These are phyloP conservation scores for Osmerus mordax DNA, from an alignment of 2,113 vertebrate species.

Conservation along the genomic window DNA sequence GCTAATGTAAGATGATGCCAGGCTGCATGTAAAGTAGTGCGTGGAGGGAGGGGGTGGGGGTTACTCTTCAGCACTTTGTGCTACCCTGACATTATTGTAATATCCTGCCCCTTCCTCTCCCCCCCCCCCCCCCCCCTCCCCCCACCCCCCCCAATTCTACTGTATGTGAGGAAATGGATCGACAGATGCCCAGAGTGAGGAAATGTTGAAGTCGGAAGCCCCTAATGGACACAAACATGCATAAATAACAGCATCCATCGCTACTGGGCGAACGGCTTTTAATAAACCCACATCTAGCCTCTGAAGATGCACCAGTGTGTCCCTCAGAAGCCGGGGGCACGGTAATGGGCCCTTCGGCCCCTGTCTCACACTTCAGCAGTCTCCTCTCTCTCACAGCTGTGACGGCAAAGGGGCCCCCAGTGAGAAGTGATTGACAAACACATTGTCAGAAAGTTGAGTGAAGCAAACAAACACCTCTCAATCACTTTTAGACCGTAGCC, in stretches of 20 bases:
- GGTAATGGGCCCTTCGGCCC: constrained; percentile 69
- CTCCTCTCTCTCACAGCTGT: constrained; percentile 31
- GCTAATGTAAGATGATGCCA: constrained; percentile 93
- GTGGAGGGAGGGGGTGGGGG: constrained; percentile 30
- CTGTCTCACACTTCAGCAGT: constrained; percentile 65
- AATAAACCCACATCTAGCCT: constrained; percentile 66
- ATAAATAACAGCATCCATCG: constrained; percentile 82
- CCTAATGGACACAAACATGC: constrained; percentile 97
- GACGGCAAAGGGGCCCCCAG: constrained; percentile 47
- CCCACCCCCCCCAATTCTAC: not conserved
- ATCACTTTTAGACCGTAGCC: not conserved
- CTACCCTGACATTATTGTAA: constrained; percentile 86
- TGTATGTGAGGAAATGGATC: constrained; percentile 70
- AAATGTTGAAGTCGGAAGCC: constrained; percentile 83
- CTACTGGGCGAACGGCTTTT: constrained; percentile 69
- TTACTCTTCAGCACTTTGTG: not conserved
- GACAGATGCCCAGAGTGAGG: constrained; percentile 79
- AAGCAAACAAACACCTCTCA: constrained; percentile 51
- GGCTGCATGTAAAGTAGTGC: constrained; percentile 87
- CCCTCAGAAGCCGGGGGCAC: constrained; percentile 50
- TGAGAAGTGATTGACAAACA: constrained; percentile 59
- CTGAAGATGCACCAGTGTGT: constrained; percentile 55
- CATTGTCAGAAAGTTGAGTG: constrained; percentile 53
- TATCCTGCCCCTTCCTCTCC: constrained; percentile 44
- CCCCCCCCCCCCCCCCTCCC: not conserved